Evolutionary conservation across 1,140 invertebrate genomes (phyloP).

Genomic region (Pseudomyrmex flavicornis): DNA sequence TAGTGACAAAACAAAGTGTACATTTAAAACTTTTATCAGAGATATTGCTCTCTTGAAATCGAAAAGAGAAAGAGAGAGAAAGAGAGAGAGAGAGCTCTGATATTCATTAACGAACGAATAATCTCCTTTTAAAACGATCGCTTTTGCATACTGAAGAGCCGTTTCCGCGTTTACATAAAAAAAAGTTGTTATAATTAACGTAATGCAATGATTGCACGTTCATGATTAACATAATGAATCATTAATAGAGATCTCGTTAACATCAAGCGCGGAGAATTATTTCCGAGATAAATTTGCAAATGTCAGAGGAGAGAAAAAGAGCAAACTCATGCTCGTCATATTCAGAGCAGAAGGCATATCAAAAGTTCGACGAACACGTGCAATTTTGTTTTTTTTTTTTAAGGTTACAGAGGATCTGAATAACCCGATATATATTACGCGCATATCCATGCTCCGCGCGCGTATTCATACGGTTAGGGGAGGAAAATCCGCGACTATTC

Average conservation of each 20-base stretch:
- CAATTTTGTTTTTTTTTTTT: slow-evolving; percentile 32
- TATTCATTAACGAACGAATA: no score
- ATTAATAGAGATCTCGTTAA: background rate
- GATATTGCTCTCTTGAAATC: no score
- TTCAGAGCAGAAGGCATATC: background rate
- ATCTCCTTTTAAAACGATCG: no score
- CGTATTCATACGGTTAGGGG: slow-evolving; percentile 39
- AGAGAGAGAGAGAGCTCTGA: no score
- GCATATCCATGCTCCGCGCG: slow-evolving; percentile 4
- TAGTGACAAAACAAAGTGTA: no score
- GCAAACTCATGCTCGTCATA: no score
- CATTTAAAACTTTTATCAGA: no score
- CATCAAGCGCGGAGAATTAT: background rate
- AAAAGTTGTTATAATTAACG: background rate
- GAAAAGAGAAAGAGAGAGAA: no score
- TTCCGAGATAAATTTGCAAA: background rate
- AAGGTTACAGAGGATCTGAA: slow-evolving; percentile 10
- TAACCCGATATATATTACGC: background rate
- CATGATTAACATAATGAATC: background rate
- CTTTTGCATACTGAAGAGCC: no score
- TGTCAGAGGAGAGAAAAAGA: background rate
- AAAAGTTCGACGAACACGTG: slow-evolving; percentile 1
- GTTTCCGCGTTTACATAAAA: background rate
- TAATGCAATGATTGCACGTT: background rate
- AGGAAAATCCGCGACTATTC: slow-evolving; percentile 35